These are phyloP conservation scores for Psittacula derbiana DNA, from an alignment of 2,797 vertebrate species.

Conservation along the genomic window DNA sequence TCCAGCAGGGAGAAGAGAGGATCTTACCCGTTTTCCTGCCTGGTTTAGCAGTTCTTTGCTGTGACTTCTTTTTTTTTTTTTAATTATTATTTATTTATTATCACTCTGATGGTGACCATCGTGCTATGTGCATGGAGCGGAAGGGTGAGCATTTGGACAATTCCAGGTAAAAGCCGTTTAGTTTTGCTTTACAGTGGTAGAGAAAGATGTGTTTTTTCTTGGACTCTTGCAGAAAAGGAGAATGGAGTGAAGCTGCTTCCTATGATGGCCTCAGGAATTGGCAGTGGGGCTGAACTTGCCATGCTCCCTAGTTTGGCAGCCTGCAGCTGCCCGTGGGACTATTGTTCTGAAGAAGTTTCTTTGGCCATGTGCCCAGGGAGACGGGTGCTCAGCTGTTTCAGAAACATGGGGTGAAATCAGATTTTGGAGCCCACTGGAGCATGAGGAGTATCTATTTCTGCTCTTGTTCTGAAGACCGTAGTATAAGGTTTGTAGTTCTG, in stretches of 20 bases:
- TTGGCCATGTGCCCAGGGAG: neutral
- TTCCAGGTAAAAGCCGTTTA: neutral
- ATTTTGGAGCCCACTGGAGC: neutral
- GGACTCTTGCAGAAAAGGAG: neutral
- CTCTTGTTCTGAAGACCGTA: neutral
- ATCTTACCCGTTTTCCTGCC: neutral
- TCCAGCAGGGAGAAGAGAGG: neutral
- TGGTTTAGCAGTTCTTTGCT: neutral
- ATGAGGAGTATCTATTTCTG: neutral
- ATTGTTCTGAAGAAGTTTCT: neutral
- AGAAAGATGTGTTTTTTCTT: neutral
- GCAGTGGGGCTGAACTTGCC: neutral
- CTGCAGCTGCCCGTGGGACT: fast-evolving
- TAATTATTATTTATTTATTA: neutral
- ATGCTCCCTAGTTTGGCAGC: neutral
- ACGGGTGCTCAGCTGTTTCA: neutral
- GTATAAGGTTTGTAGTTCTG: neutral
- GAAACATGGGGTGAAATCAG: neutral
- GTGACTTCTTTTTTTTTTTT: neutral
- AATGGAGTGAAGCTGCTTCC: neutral
- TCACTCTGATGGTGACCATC: neutral
- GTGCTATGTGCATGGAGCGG: neutral
- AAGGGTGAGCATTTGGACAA: neutral
- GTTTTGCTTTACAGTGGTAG: neutral
- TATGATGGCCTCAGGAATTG: neutral